These are phyloP conservation scores for Sinohyriopsis cumingii DNA, from an alignment of 2,888 invertebrate species.

Conservation along the genomic window DNA sequence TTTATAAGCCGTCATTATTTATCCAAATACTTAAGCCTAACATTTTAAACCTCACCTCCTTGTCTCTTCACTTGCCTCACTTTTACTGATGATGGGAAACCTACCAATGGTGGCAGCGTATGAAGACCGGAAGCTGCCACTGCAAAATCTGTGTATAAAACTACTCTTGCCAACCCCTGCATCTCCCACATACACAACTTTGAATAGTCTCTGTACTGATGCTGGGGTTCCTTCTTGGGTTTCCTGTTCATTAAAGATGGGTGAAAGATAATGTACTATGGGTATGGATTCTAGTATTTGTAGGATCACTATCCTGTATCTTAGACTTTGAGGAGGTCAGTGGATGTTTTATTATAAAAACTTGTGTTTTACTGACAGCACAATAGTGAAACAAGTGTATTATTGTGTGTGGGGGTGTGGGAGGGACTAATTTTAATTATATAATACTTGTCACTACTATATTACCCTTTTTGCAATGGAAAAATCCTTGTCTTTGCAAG, in stretches of 20 bases:
- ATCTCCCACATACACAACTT: constrained; percentile 80
- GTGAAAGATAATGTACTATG: constrained; percentile 4
- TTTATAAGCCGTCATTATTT: neutral
- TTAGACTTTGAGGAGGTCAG: too few species aligned
- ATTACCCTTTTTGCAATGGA: too few species aligned
- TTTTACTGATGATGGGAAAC: constrained; percentile 2
- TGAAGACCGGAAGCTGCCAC: constrained; percentile 87
- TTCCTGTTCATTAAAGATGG: constrained; percentile 1
- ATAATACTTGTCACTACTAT: too few species aligned
- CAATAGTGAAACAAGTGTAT: too few species aligned
- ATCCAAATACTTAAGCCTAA: neutral
- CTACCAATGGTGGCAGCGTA: constrained; percentile 95
- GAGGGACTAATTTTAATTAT: too few species aligned
- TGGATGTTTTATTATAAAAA: too few species aligned
- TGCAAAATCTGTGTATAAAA: constrained; percentile 94
- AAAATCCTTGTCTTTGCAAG: too few species aligned
- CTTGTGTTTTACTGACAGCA: too few species aligned
- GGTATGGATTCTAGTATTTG: too few species aligned
- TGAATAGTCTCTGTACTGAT: constrained; percentile 71
- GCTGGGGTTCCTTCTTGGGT: constrained; percentile 12
- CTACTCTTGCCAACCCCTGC: constrained; percentile 98
- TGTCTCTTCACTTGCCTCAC: neutral
- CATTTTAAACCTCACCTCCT: neutral
- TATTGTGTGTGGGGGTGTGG: too few species aligned
- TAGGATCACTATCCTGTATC: too few species aligned